Evolutionary conservation across 2,888 invertebrate genomes (phyloP), one percentile per base, ranked within the genome.

Genomic region (Lycophotia porphyrea): DNA sequence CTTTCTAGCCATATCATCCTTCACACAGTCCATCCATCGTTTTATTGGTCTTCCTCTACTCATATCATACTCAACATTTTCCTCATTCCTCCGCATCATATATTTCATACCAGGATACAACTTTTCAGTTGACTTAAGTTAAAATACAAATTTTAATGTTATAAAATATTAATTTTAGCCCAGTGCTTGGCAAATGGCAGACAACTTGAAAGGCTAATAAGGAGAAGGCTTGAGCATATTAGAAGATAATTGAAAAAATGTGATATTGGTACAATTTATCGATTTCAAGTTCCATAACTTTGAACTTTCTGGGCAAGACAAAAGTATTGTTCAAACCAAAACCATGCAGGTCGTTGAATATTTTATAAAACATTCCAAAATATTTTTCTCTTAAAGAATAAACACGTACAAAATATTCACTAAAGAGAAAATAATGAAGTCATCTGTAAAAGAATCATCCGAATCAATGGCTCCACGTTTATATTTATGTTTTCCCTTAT

Each of bases 361-460:
- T 24, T 71, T 27, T 2, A 49, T 31, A 49, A 72, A 42, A 42
- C 5, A 27, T 61, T 24, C 18, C 42, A 63, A 52, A 60, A 77
- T 52, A 77, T 61, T 77, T 68, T 42, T 36, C 34, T 36, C 24
- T 21, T 31, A 5, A 63, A 47, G 15, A 52, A 71, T 47, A 39
- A 63, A 68, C 24, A 74, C 39, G 60, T 52, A 34, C 27, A 55
- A 67, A 72, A 63, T 65, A 71, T 67, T 76, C 52, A 76, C 49
- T 65, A 61, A 80, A 60, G 52, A 74, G 39, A 70, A 78, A 70
- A 70, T 61, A 74, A 81, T 82, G 58, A 58, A 65, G 31, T 61
- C 69, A 74, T 74, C 69, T 72, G 61, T 74, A 55, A 74, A 76
- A 64, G 27, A 84, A 81, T 78, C 66, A 84, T 84, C 36, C 71